These are phyloP conservation scores for Suillia variegata DNA, from an alignment of 2,888 invertebrate species.

Conservation along the genomic window DNA sequence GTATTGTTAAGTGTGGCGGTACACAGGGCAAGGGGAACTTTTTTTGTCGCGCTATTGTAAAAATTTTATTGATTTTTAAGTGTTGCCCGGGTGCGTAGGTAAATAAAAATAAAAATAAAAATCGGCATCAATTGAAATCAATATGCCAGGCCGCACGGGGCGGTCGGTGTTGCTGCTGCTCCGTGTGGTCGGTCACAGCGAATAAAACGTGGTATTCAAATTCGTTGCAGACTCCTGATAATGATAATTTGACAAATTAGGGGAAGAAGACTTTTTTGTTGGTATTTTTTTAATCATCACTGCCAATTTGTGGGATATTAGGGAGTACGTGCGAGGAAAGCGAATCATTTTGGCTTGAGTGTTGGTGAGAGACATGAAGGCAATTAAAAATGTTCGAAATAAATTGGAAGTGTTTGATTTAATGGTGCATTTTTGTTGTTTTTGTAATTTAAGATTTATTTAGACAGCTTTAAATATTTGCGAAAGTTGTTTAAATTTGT, in stretches of 20 bases:
- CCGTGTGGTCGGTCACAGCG: too few relatives aligned
- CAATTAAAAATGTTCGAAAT: too few relatives aligned
- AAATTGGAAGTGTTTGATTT: too few relatives aligned
- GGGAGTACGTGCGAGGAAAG: constrained; percentile 9
- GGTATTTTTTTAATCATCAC: too few relatives aligned
- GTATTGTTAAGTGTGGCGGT: constrained; percentile 10
- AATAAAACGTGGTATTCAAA: constrained; percentile 6
- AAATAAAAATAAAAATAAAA: too few relatives aligned
- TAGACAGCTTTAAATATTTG: too few relatives aligned
- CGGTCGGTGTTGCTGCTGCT: not conserved
- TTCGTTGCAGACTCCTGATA: constrained; percentile 10
- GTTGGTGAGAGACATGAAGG: too few relatives aligned
- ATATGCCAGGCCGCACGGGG: not conserved
- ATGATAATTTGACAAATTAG: constrained; percentile 21
- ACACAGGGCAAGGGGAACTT: constrained; percentile 1
- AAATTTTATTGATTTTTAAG: constrained; percentile 17
- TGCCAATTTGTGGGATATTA: constrained; percentile 16
- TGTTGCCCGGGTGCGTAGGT: constrained; percentile 9
- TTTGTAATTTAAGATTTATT: too few relatives aligned
- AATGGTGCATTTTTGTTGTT: too few relatives aligned
- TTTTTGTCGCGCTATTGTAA: not conserved
- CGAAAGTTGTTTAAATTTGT: too few relatives aligned
- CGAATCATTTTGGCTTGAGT: too few relatives aligned
- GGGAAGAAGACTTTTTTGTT: constrained; percentile 13
- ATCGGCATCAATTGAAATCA: constrained; percentile 17